A percentile compares a stretch with the other conserved stretches of the same genome.
phyloP scores from a whole-genome alignment of 2,113 vertebrate species.

The Spea bombifrons region DNA sequence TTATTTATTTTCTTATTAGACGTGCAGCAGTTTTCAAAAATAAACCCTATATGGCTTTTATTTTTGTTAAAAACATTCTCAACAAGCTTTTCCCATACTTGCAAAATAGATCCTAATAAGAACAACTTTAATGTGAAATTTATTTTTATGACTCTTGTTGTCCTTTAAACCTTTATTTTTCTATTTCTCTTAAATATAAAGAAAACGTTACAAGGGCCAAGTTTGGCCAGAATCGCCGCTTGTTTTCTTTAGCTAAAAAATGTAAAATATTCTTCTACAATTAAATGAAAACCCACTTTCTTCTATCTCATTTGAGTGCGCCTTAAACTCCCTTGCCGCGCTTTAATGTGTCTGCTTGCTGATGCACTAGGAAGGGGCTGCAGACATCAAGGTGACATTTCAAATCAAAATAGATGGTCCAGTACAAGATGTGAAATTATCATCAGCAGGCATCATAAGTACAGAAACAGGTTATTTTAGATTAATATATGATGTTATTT shows the following conservation, averaged over 20 bases:
- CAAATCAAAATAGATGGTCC: background rate
- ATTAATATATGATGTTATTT: too few species aligned
- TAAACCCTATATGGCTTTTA: too few species aligned
- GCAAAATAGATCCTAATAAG: too few species aligned
- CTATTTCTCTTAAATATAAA: too few species aligned
- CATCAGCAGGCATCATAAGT: fast-evolving
- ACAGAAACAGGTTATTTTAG: slow-evolving; percentile 9
- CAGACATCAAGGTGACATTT: background rate
- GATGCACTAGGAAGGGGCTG: background rate
- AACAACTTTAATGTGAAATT: too few species aligned
- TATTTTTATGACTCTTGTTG: too few species aligned
- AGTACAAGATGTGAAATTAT: background rate
- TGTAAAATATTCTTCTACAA: background rate
- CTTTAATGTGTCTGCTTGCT: slow-evolving; percentile 18
- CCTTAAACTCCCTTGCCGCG: background rate
- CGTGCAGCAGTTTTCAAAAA: too few species aligned
- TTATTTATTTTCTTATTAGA: too few species aligned
- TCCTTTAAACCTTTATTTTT: too few species aligned
- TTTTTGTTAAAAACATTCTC: too few species aligned
- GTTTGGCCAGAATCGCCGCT: background rate
- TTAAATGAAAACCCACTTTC: background rate
- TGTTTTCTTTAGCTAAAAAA: background rate
- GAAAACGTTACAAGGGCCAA: too few species aligned
- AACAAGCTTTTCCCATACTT: too few species aligned
- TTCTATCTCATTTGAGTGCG: background rate